Evolutionary conservation across 2,113 vertebrate genomes (phyloP).

Genomic region (Platysteira castanea): DNA sequence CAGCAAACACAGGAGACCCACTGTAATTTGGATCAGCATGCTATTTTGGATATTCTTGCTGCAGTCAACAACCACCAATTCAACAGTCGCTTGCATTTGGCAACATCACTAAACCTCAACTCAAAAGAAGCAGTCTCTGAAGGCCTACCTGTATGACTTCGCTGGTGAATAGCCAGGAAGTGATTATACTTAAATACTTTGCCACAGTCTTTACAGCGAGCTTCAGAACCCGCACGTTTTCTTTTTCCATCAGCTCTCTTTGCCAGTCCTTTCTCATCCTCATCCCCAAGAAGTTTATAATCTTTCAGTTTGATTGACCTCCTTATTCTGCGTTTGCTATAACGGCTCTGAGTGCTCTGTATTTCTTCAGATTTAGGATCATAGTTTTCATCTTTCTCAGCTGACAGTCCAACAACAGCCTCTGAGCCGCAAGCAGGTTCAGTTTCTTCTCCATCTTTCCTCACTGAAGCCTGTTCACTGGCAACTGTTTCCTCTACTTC

Average conservation of each 20-base stretch:
- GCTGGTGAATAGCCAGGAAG: constrained; percentile 88
- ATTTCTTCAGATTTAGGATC: constrained; percentile 61
- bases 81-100: background rate
- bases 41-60: background rate
- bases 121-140: background rate
- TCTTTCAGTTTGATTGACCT: constrained; percentile 85
- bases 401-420: background rate
- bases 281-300: constrained; percentile 81
- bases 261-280: constrained; percentile 67
- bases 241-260: constrained; percentile 78
- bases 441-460: constrained; percentile 24
- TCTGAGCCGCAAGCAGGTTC: constrained; percentile 26
- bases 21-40: accelerated
- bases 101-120: background rate
- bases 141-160: constrained; percentile 88
- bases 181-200: constrained; percentile 92
- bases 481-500: background rate
- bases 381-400: constrained; percentile 75
- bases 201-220: constrained; percentile 88
- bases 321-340: constrained; percentile 84
- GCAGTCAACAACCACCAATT: background rate
- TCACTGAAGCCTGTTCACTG: background rate
- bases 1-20: background rate
- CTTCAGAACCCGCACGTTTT: constrained; percentile 78
- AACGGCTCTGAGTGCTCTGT: constrained; percentile 68